phyloP scores from a whole-genome alignment of 2,888 invertebrate genomes.

The Apodemia zela region DNA sequence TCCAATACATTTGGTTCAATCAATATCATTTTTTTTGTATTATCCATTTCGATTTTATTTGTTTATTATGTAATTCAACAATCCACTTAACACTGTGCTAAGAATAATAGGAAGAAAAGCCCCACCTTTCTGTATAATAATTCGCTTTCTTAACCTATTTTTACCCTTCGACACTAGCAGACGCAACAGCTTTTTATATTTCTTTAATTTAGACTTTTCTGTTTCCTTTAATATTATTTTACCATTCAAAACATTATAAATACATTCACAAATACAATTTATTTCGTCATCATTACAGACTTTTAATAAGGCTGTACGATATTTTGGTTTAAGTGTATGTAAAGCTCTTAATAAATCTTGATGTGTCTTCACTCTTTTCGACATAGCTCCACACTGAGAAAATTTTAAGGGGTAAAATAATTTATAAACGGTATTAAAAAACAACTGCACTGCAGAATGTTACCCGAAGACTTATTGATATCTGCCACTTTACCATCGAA shows the following conservation, averaged over 20 bases:
- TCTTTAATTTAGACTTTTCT: slow-evolving; percentile 19
- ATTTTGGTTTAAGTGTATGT: slow-evolving; percentile 14
- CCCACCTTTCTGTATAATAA: slow-evolving; percentile 24
- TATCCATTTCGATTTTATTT: background rate
- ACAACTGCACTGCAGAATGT: slow-evolving; percentile 2
- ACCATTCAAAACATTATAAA: slow-evolving; percentile 23
- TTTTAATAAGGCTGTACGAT: slow-evolving; percentile 9
- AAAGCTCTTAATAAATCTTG: slow-evolving; percentile 28
- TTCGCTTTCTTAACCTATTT: slow-evolving; percentile 11
- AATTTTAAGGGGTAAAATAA: slow-evolving; percentile 20
- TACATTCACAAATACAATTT: slow-evolving; percentile 15
- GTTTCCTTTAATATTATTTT: slow-evolving; percentile 17
- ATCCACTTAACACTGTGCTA: slow-evolving; percentile 21
- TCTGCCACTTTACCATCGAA: background rate
- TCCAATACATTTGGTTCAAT: background rate
- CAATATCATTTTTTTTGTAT: slow-evolving; percentile 1
- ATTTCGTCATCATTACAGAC: background rate
- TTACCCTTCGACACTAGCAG: slow-evolving; percentile 9
- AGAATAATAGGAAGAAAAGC: slow-evolving; percentile 25
- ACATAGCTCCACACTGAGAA: slow-evolving; percentile 33
- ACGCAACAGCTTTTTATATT: slow-evolving; percentile 22
- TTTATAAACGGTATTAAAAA: background rate
- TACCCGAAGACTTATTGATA: background rate
- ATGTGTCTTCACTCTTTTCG: slow-evolving; percentile 29
- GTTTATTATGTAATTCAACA: background rate